phyloP scores from a whole-genome alignment of 2,888 invertebrate genomes.

The Scaptodrosophila latifasciaeformis region DNA sequence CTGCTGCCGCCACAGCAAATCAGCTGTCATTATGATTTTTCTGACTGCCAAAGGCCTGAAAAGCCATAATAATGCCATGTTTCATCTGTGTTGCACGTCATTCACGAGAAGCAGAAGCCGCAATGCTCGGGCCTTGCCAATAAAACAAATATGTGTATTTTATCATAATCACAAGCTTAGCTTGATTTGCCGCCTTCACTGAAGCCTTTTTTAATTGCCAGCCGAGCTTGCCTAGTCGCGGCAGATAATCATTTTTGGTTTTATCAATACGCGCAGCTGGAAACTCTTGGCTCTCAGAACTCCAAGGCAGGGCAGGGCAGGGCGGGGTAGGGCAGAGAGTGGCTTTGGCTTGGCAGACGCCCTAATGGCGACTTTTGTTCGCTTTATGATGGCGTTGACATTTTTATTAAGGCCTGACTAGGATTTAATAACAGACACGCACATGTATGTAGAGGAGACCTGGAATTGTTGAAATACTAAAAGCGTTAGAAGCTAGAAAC shows the following conservation, averaged over 20 bases:
- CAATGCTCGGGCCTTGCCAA: no score
- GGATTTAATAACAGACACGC: conserved; percentile 38
- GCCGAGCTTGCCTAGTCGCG: no score
- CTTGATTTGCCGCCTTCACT: no score
- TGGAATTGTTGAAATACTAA: no score
- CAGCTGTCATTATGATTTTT: conserved; percentile 36
- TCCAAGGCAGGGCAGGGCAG: no score
- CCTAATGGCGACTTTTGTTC: conserved; percentile 49
- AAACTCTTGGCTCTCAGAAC: conserved; percentile 16
- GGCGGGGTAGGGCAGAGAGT: conserved; percentile 21
- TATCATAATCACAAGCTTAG: no score
- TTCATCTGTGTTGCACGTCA: conserved; percentile 51
- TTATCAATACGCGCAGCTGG: background rate
- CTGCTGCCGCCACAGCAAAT: conserved; percentile 18
- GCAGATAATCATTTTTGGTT: no score
- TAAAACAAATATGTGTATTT: no score
- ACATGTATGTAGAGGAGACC: no score
- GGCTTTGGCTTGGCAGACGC: conserved; percentile 36
- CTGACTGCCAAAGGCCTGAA: conserved; percentile 15
- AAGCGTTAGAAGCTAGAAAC: no score
- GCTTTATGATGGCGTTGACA: conserved; percentile 63
- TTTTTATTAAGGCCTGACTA: conserved; percentile 58
- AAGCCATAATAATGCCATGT: conserved; percentile 59
- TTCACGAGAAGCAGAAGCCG: conserved; percentile 5
- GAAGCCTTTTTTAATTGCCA: no score